phyloP scores from a whole-genome alignment of 2,888 invertebrate genomes.

The Metalampra italica region DNA sequence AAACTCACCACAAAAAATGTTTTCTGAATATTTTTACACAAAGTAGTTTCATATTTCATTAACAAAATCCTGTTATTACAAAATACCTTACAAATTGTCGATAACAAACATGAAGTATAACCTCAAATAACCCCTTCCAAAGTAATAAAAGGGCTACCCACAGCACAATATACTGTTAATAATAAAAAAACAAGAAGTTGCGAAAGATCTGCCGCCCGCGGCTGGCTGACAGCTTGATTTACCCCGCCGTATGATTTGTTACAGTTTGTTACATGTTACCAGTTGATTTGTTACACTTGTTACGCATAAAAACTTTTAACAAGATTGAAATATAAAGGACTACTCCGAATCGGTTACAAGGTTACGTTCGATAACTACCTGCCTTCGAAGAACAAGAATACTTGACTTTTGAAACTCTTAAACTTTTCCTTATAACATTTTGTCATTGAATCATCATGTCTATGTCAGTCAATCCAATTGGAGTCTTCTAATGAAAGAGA shows the following conservation, averaged over 20 bases:
- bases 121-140: slow-evolving; percentile 21
- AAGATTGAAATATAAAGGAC: slow-evolving; percentile 7
- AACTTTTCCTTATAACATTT: neutral
- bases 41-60: no score
- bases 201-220: slow-evolving; percentile 14
- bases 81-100: slow-evolving; percentile 1
- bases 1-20: no score
- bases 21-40: no score
- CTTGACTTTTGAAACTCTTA: neutral
- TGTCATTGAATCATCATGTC: no score
- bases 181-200: slow-evolving; percentile 3
- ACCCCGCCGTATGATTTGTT: slow-evolving; percentile 27
- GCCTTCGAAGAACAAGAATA: neutral
- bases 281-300: slow-evolving; percentile 19
- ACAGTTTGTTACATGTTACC: slow-evolving; percentile 19
- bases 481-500: no score
- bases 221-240: slow-evolving; percentile 27
- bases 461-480: no score
- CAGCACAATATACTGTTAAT: slow-evolving; percentile 11
- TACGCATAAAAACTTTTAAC: slow-evolving; percentile 6
- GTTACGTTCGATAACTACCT: slow-evolving; percentile 1
- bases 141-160: slow-evolving; percentile 9
- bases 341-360: slow-evolving; percentile 5
- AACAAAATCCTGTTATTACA: no score
- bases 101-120: slow-evolving; percentile 16